A percentile compares a stretch with the other conserved stretches of the same genome.
Conservation (phyloP, 2,797 vertebrate genomes). For the Tapirus indicus region DNA sequence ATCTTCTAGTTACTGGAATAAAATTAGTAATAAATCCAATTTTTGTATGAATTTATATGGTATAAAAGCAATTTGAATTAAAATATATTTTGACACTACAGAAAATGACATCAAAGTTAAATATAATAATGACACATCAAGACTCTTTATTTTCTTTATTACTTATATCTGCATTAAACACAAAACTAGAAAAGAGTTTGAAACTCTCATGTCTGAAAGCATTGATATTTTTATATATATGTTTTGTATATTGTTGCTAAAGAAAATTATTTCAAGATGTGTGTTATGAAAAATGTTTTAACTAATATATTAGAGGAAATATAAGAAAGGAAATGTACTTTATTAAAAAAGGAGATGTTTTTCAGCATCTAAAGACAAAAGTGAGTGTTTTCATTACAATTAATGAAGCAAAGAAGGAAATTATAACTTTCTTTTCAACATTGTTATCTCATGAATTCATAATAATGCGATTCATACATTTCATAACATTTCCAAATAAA, state of each 20-base stretch:
- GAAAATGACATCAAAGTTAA: neutral
- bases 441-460: neutral
- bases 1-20: neutral
- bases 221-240: neutral
- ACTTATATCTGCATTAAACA: neutral
- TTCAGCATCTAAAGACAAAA: neutral
- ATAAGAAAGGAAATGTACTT: neutral
- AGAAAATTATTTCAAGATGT: conserved; percentile 6
- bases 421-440: neutral
- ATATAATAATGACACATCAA: neutral
- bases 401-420: neutral
- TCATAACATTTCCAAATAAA: neutral
- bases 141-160: neutral
- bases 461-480: neutral
- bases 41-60: neutral
- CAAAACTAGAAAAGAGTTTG: neutral
- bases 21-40: neutral
- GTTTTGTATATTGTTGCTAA: neutral
- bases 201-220: neutral
- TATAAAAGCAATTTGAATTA: neutral
- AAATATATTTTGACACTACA: neutral
- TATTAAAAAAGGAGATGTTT: neutral
- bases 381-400: neutral
- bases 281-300: neutral
- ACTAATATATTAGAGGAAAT: neutral